These are phyloP conservation scores for Galemys pyrenaicus DNA, from an alignment of 2,113 vertebrate genomes.

Conservation along the genomic window DNA sequence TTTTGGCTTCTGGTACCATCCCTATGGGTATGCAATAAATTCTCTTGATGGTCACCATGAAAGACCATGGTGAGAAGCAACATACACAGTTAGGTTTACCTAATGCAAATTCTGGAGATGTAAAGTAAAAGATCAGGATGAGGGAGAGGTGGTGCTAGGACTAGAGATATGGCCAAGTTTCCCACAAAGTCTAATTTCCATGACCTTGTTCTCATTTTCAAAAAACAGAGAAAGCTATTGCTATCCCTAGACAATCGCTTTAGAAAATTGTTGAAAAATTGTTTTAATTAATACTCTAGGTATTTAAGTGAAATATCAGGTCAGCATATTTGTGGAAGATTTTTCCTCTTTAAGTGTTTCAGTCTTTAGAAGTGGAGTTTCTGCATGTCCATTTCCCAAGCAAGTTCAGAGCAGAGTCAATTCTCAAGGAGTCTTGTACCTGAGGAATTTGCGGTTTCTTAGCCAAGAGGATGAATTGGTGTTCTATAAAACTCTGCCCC, in stretches of 20 bases:
- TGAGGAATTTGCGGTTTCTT: constrained; percentile 16
- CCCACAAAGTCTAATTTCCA: constrained; percentile 31
- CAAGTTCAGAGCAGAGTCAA: constrained; percentile 13
- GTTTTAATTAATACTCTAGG: constrained; percentile 72
- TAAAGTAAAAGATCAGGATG: constrained; percentile 21
- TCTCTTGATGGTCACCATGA: neutral
- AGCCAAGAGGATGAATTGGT: neutral
- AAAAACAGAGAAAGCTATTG: constrained; percentile 47
- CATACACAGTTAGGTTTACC: neutral
- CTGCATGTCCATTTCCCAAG: constrained; percentile 43
- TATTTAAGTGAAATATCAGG: constrained; percentile 64
- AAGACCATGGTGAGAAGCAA: neutral
- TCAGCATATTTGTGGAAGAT: constrained; percentile 58
- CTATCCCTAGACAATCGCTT: constrained; percentile 43
- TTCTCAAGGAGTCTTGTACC: constrained; percentile 7
- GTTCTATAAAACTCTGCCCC: constrained; percentile 11
- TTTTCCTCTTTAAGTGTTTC: constrained; percentile 58
- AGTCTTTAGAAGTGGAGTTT: constrained; percentile 52
- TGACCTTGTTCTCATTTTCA: constrained; percentile 55
- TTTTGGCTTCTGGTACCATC: neutral
- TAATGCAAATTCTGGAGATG: neutral
- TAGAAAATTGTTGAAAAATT: constrained; percentile 56
- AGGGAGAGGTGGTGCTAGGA: neutral
- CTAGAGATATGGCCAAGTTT: neutral
- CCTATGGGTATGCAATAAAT: neutral